A percentile compares a stretch with the other conserved stretches of the same genome.
phyloP scores from a whole-genome alignment of 1,140 invertebrate species.

The Rhagoletis pomonella region DNA sequence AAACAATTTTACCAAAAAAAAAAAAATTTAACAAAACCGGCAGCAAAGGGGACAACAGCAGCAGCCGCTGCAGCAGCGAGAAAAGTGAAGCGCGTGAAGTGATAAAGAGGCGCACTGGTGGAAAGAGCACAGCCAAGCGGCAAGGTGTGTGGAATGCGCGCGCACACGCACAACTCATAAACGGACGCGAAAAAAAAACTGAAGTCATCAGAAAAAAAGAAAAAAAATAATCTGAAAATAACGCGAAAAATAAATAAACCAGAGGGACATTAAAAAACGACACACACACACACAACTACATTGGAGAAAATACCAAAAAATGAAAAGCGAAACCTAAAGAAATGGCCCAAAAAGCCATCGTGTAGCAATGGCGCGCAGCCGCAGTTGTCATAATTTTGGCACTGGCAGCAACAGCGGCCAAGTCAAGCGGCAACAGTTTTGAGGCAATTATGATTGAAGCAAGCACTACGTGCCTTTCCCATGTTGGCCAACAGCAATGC shows the following conservation, averaged over 20 bases:
- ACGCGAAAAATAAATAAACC: conserved; percentile 50
- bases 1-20: neutral
- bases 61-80: neutral
- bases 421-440: conserved; percentile 19
- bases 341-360: neutral
- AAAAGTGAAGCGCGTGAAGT: conserved; percentile 19
- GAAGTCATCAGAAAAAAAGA: conserved; percentile 7
- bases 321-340: conserved; percentile 32
- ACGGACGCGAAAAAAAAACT: conserved; percentile 33
- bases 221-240: neutral
- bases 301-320: neutral
- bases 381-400: conserved; percentile 29
- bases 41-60: neutral
- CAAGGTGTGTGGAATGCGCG: neutral
- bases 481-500: neutral
- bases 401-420: neutral
- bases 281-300: neutral
- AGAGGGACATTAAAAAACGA: neutral
- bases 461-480: neutral
- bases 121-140: neutral
- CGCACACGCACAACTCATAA: conserved; percentile 29
- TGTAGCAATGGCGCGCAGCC: neutral
- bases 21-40: neutral
- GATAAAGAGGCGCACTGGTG: neutral
- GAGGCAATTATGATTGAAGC: conserved; percentile 34